Evolutionary conservation across 2,888 invertebrate genomes (phyloP).

Genomic region (Eupithecia centaureata): DNA sequence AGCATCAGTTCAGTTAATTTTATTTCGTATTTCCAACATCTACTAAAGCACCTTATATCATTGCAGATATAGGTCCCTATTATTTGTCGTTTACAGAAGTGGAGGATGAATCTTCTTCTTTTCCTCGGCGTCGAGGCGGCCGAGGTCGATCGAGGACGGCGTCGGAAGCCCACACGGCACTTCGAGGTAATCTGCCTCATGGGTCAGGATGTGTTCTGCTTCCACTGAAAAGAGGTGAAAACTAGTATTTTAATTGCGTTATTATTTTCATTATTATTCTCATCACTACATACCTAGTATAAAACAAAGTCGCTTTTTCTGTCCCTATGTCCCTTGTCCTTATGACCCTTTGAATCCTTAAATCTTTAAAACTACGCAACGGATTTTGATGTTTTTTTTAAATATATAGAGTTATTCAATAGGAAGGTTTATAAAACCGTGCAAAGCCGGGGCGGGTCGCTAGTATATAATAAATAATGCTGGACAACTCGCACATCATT

Average conservation of each 20-base stretch:
- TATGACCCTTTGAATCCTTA: too few relatives aligned
- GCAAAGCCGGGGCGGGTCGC: too few relatives aligned
- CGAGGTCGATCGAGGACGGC: constrained; percentile 87
- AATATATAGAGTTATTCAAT: too few relatives aligned
- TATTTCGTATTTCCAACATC: neutral
- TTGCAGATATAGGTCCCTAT: neutral
- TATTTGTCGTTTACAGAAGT: constrained; percentile 58
- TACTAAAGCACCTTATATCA: neutral
- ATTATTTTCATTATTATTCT: too few relatives aligned
- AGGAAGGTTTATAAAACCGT: too few relatives aligned
- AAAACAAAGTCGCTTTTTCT: too few relatives aligned
- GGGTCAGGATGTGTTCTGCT: constrained; percentile 91
- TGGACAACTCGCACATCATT: too few relatives aligned
- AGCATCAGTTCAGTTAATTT: constrained; percentile 1
- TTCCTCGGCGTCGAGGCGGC: constrained; percentile 85
- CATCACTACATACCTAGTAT: too few relatives aligned
- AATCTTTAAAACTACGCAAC: too few relatives aligned
- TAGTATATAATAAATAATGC: too few relatives aligned
- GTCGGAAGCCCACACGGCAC: constrained; percentile 90
- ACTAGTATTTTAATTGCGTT: neutral
- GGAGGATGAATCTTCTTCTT: constrained; percentile 86
- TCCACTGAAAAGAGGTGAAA: constrained; percentile 80
- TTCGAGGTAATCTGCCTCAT: constrained; percentile 87
- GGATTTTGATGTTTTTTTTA: too few relatives aligned
- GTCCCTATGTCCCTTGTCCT: too few relatives aligned